Conservation (phyloP, 2,797 vertebrate species). For the Lutra lutra region DNA sequence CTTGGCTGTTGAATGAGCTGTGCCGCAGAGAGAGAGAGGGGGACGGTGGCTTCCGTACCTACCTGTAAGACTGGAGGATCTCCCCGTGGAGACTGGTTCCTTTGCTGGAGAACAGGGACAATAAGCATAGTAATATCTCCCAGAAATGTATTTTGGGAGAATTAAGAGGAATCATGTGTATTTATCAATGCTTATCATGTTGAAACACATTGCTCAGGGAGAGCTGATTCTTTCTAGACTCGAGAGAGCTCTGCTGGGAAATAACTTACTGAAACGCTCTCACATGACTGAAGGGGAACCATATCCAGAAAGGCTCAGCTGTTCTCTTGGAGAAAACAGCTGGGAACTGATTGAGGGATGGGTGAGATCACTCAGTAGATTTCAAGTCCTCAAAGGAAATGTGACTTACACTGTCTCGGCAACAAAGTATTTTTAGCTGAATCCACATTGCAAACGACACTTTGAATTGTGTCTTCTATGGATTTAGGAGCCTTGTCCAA, state of each 20-base stretch:
- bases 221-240: background rate
- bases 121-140: background rate
- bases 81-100: background rate
- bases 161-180: background rate
- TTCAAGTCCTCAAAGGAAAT: slow-evolving; percentile 7
- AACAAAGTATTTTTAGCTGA: background rate
- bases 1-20: background rate
- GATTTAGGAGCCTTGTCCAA: background rate
- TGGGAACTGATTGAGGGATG: background rate
- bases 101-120: background rate
- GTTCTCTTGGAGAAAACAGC: background rate
- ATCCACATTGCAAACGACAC: background rate
- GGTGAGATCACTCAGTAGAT: background rate
- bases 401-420: background rate
- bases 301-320: background rate
- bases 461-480: background rate
- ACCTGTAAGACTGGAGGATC: background rate
- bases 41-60: accelerated
- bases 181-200: background rate
- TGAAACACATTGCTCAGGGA: background rate
- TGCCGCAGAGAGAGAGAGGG: background rate
- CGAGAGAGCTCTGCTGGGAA: background rate
- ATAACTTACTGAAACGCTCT: background rate
- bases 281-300: background rate
- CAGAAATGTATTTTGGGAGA: background rate